Conservation (phyloP, 2,888 invertebrate genomes). For the Melanophora roralis region DNA sequence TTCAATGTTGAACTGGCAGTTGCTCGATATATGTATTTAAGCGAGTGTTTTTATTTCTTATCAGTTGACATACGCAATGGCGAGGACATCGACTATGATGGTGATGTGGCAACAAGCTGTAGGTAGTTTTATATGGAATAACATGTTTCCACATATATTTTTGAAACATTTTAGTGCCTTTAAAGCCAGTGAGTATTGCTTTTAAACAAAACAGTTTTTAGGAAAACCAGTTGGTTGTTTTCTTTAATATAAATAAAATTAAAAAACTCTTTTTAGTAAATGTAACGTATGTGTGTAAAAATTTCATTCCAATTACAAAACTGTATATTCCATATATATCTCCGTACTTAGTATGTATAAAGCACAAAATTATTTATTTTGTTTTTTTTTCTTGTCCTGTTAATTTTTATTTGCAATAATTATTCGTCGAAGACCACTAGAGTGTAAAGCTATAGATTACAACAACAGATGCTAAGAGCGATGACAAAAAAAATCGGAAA, state of each 20-base stretch:
- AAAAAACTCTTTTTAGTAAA: slow-evolving; percentile 20
- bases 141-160: background rate
- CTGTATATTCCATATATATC: no score
- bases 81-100: slow-evolving; percentile 15
- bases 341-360: no score
- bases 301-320: slow-evolving; percentile 17
- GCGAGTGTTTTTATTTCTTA: slow-evolving; percentile 57
- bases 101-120: slow-evolving; percentile 42
- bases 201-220: slow-evolving; percentile 18
- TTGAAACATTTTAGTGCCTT: slow-evolving; percentile 5
- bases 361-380: slow-evolving; percentile 39
- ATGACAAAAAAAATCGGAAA: background rate
- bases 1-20: slow-evolving; percentile 44
- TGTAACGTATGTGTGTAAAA: slow-evolving; percentile 42
- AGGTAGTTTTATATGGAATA: slow-evolving; percentile 7
- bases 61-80: slow-evolving; percentile 44
- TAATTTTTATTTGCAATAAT: slow-evolving; percentile 1
- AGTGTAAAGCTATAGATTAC: slow-evolving; percentile 63
- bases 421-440: slow-evolving; percentile 48
- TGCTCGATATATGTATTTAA: slow-evolving; percentile 32
- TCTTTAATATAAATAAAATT: background rate
- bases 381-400: slow-evolving; percentile 13
- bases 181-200: slow-evolving; percentile 42
- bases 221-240: slow-evolving; percentile 29
- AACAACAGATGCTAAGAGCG: slow-evolving; percentile 56